Conservation (phyloP, 1,140 invertebrate species). For the Leptinotarsa undecemlineata region DNA sequence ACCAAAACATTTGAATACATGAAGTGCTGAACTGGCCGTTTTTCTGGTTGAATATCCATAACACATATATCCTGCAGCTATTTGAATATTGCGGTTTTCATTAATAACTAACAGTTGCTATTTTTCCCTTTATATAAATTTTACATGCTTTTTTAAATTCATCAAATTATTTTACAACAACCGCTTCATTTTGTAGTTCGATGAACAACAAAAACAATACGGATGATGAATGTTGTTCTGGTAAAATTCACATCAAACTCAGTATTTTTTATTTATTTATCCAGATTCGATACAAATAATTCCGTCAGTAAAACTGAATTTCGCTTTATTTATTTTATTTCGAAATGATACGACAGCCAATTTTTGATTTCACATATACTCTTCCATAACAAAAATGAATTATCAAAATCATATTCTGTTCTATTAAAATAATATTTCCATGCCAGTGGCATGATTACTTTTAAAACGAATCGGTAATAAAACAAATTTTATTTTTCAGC, state of each 20-base stretch:
- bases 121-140: conserved; percentile 16
- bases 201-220: background rate
- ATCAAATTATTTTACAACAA: conserved; percentile 16
- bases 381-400: background rate
- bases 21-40: too few relatives aligned
- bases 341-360: background rate
- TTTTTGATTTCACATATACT: conserved; percentile 1
- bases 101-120: conserved; percentile 2
- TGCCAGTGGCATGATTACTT: background rate
- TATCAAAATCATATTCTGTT: conserved; percentile 15
- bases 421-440: conserved; percentile 6
- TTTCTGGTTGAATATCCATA: too few relatives aligned
- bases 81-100: conserved; percentile 17
- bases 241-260: conserved; percentile 2
- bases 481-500: background rate
- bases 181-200: conserved; percentile 12
- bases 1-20: too few relatives aligned
- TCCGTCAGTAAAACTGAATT: conserved; percentile 13
- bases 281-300: conserved; percentile 15
- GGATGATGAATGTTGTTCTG: background rate
- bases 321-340: conserved; percentile 23
- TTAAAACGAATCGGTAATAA: background rate
- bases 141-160: conserved; percentile 17
- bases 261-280: conserved; percentile 21
- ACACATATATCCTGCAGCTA: background rate